Percentiles rank a stretch among this genome's conserved stretches.
phyloP scores from a whole-genome alignment of 2,797 vertebrate genomes.

The Esox masquinongy region DNA sequence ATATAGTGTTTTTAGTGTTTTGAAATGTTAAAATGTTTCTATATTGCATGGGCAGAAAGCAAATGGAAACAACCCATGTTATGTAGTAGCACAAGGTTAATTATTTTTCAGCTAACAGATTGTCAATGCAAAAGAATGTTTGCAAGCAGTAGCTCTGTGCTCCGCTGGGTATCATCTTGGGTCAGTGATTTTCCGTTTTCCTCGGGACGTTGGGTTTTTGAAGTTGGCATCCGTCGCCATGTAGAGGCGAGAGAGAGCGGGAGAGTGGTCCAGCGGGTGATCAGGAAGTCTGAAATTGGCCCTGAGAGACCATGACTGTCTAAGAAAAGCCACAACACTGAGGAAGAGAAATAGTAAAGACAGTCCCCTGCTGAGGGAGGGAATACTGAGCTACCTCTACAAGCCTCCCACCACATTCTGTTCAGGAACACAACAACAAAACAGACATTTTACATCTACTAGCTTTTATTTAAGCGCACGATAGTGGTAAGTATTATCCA shows the following conservation, averaged over 20 bases:
- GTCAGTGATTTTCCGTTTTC: constrained; percentile 47
- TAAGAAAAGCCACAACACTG: constrained; percentile 49
- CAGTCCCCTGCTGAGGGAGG: constrained; percentile 58
- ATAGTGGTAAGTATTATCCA: constrained; percentile 39
- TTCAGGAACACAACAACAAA: constrained; percentile 49
- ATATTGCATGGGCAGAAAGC: constrained; percentile 7
- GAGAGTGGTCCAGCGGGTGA: constrained; percentile 55
- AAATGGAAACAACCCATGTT: constrained; percentile 34
- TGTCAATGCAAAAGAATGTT: constrained; percentile 58
- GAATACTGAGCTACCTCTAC: constrained; percentile 56
- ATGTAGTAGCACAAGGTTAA: constrained; percentile 54
- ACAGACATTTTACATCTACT: constrained; percentile 38
- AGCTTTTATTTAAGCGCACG: constrained; percentile 46
- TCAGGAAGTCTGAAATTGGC: constrained; percentile 67
- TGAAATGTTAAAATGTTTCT: neutral
- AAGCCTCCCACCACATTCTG: constrained; percentile 42
- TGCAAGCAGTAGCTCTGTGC: constrained; percentile 33
- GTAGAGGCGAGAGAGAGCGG: constrained; percentile 37
- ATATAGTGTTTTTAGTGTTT: too few relatives aligned
- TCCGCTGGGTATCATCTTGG: neutral
- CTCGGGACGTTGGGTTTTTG: constrained; percentile 46
- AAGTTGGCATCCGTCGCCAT: constrained; percentile 43
- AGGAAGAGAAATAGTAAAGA: constrained; percentile 63
- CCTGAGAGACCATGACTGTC: constrained; percentile 59
- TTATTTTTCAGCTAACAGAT: constrained; percentile 45